Evolutionary conservation across 2,888 invertebrate species (phyloP).

Genomic region (Eurytoma californica): DNA sequence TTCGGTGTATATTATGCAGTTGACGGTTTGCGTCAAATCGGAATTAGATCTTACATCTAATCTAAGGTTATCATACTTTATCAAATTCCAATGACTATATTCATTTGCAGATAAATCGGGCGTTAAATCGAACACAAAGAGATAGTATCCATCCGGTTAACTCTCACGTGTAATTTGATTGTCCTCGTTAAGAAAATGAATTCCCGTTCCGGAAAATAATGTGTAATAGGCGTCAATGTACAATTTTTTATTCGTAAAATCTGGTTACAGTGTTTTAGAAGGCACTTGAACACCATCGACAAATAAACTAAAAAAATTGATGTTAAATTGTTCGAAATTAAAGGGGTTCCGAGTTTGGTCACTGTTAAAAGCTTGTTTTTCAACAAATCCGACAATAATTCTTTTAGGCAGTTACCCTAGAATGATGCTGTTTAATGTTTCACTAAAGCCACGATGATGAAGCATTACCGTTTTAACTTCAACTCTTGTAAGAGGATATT

Average conservation of each 20-base stretch:
- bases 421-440: constrained; percentile 65
- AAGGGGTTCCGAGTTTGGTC: constrained; percentile 51
- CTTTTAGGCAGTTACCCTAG: constrained; percentile 63
- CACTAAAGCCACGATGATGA: constrained; percentile 57
- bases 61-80: constrained; percentile 59
- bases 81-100: constrained; percentile 55
- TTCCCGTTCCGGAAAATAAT: too few species aligned
- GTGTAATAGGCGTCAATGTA: constrained; percentile 61
- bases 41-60: constrained; percentile 60
- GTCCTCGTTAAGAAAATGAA: constrained; percentile 58
- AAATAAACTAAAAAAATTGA: neutral
- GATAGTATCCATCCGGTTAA: constrained; percentile 56
- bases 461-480: too few species aligned
- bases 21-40: constrained; percentile 53
- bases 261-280: constrained; percentile 31
- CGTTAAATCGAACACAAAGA: neutral
- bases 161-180: constrained; percentile 53
- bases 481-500: constrained; percentile 58
- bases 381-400: constrained; percentile 63
- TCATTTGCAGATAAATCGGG: constrained; percentile 33
- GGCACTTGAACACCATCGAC: too few species aligned
- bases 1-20: constrained; percentile 62
- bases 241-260: constrained; percentile 50
- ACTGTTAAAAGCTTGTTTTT: constrained; percentile 59
- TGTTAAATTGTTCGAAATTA: constrained; percentile 54